phyloP scores from a whole-genome alignment of 2,797 vertebrate genomes.

The Smutsia temminckii region DNA sequence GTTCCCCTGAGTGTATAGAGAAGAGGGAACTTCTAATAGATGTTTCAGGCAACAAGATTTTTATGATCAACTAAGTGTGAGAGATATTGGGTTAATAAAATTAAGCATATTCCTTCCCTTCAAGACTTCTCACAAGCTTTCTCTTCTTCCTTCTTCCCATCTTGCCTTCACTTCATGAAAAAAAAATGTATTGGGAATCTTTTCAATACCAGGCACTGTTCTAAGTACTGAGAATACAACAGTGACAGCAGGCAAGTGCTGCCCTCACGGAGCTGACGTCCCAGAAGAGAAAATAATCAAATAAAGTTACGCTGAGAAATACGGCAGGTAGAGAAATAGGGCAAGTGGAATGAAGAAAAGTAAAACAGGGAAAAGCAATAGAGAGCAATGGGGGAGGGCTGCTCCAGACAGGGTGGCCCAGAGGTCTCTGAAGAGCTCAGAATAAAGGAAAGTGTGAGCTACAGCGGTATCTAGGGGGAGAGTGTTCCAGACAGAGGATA shows the following conservation, averaged over 20 bases:
- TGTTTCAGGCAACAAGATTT: not conserved
- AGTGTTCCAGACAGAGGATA: not conserved
- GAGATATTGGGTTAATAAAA: not conserved
- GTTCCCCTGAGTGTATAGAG: not conserved
- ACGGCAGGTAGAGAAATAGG: not conserved
- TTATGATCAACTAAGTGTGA: not conserved
- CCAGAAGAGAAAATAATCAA: not conserved
- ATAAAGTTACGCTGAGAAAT: accelerated
- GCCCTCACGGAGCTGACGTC: accelerated
- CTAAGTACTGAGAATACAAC: not conserved
- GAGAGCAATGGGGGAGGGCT: not conserved
- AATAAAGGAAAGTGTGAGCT: not conserved
- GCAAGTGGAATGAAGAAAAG: not conserved
- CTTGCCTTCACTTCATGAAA: not conserved
- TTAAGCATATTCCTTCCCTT: not conserved
- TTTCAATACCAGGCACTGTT: not conserved
- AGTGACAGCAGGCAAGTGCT: not conserved
- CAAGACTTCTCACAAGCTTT: not conserved
- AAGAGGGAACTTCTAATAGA: too few species aligned
- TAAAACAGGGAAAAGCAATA: accelerated
- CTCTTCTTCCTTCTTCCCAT: not conserved
- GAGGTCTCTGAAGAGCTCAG: not conserved
- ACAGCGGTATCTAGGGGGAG: not conserved
- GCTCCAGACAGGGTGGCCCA: not conserved
- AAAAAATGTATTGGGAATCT: not conserved